Percentiles rank a stretch among this genome's conserved stretches.
These are phyloP conservation scores for Agriotes lineatus DNA, from an alignment of 2,888 invertebrate species.

Conservation along the genomic window DNA sequence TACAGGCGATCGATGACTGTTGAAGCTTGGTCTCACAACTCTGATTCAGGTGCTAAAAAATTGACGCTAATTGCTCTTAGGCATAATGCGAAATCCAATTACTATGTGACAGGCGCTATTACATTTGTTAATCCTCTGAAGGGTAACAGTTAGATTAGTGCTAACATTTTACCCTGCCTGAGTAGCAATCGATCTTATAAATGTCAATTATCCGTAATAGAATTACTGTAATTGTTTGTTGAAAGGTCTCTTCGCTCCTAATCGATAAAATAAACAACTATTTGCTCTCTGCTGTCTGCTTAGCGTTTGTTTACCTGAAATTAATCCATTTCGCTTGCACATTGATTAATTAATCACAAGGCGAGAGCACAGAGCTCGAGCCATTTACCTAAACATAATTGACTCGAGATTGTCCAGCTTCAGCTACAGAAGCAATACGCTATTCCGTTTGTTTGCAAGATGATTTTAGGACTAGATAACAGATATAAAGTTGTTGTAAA, in stretches of 20 bases:
- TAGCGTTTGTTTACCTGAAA: slow-evolving; percentile 3
- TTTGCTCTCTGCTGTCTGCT: slow-evolving; percentile 6
- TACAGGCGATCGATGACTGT: too few species aligned
- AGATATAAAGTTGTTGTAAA: too few species aligned
- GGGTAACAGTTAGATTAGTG: slow-evolving; percentile 15
- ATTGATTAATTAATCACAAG: slow-evolving; percentile 7
- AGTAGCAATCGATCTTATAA: slow-evolving; percentile 23
- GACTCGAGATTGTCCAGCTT: too few species aligned
- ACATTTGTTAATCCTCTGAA: slow-evolving; percentile 20
- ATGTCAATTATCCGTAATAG: slow-evolving; percentile 21
- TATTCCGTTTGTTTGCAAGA: too few species aligned
- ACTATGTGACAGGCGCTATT: slow-evolving; percentile 7
- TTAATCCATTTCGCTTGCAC: slow-evolving; percentile 2
- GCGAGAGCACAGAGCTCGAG: background rate
- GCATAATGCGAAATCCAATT: background rate
- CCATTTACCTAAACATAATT: background rate
- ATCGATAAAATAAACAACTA: slow-evolving; percentile 21
- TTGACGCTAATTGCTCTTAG: background rate
- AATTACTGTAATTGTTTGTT: slow-evolving; percentile 25
- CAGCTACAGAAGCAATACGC: too few species aligned
- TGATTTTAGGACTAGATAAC: too few species aligned
- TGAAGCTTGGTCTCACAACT: too few species aligned
- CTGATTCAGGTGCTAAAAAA: background rate
- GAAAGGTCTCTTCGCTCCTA: slow-evolving; percentile 17
- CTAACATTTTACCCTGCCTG: slow-evolving; percentile 1